Evolutionary conservation across 2,797 vertebrate species (phyloP).

Genomic region (Hypotaenidia philippensis): DNA sequence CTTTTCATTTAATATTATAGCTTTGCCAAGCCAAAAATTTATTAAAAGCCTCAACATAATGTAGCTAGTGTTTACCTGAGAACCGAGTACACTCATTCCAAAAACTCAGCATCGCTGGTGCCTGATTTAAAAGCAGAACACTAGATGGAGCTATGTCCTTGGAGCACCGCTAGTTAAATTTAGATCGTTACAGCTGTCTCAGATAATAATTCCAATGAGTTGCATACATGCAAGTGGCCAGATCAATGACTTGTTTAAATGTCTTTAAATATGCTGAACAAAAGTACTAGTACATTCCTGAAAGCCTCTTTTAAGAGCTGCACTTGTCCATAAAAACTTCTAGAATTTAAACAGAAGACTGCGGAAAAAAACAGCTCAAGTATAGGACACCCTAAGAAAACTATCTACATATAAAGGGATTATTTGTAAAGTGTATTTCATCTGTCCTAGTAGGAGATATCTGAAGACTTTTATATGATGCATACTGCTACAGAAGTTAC

Average conservation of each 20-base stretch:
- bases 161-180: neutral
- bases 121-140: neutral
- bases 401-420: neutral
- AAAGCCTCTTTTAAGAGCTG: neutral
- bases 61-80: neutral
- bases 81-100: neutral
- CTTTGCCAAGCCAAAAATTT: neutral
- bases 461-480: neutral
- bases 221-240: neutral
- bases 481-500: neutral
- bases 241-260: neutral
- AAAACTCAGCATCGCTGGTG: accelerated
- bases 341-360: neutral
- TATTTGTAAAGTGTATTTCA: neutral
- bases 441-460: neutral
- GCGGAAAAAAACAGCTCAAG: neutral
- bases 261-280: neutral
- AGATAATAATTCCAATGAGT: accelerated
- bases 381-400: neutral
- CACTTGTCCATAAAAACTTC: neutral
- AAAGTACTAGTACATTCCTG: neutral
- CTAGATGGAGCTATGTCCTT: constrained; percentile 45
- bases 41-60: neutral
- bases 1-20: neutral
- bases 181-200: accelerated